Evolutionary conservation across 1,140 invertebrate genomes (phyloP).

Genomic region (Phocides pigmalion): DNA sequence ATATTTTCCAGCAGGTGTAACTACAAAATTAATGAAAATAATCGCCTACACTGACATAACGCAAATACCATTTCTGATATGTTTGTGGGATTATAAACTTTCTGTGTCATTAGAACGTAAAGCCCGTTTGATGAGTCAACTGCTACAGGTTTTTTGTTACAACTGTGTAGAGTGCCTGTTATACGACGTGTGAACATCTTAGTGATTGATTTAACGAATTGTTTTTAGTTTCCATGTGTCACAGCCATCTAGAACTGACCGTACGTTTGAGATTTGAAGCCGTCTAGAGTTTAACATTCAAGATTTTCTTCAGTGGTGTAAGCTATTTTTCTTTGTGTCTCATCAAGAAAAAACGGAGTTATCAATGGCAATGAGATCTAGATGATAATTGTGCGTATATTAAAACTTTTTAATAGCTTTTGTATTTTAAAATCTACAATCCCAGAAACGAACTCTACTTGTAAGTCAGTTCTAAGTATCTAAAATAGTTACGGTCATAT

Average conservation of each 20-base stretch:
- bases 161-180: no score
- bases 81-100: slow-evolving; percentile 10
- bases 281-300: slow-evolving; percentile 25
- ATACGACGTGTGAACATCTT: not conserved
- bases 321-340: not conserved
- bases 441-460: not conserved
- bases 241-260: slow-evolving; percentile 29
- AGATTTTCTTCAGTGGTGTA: slow-evolving; percentile 12
- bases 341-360: not conserved
- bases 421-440: not conserved
- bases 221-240: slow-evolving; percentile 12
- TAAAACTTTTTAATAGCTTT: not conserved
- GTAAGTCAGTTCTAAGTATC: not conserved
- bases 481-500: slow-evolving; percentile 11
- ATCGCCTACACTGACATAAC: not conserved
- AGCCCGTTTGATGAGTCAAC: not conserved
- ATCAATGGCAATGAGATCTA: no score
- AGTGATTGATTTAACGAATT: not conserved
- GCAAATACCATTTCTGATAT: not conserved
- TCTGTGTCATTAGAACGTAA: not conserved
- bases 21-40: slow-evolving; percentile 5
- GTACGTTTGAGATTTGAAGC: slow-evolving; percentile 18
- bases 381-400: slow-evolving; percentile 7
- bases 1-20: slow-evolving; percentile 11
- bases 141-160: not conserved